Percentiles rank a stretch among this genome's conserved stretches.
These are phyloP conservation scores for Himalopsyche japonica DNA, from an alignment of 2,888 invertebrate genomes.

Conservation along the genomic window DNA sequence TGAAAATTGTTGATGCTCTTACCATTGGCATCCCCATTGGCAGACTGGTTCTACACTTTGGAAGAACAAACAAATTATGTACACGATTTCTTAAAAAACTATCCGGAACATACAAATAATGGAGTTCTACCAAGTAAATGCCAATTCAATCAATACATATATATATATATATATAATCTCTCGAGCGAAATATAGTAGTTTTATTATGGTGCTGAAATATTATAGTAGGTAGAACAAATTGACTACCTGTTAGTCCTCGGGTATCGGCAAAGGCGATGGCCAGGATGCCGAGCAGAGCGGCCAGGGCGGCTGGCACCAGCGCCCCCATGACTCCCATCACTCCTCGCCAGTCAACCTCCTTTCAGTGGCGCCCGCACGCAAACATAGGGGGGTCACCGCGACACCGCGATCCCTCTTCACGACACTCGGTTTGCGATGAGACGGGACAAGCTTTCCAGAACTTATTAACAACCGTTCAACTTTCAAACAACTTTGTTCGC, in stretches of 20 bases:
- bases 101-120: too few relatives aligned
- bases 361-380: background rate
- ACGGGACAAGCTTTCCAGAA: background rate
- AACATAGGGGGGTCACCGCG: background rate
- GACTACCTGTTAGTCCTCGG: constrained; percentile 32
- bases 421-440: background rate
- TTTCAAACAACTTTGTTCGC: background rate
- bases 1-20: too few relatives aligned
- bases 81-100: too few relatives aligned
- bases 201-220: too few relatives aligned
- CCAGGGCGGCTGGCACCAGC: constrained; percentile 13
- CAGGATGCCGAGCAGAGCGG: constrained; percentile 16
- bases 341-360: constrained; percentile 12
- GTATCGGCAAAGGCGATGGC: constrained; percentile 26
- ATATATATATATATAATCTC: too few relatives aligned
- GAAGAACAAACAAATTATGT: too few relatives aligned
- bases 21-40: too few relatives aligned
- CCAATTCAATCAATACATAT: too few relatives aligned
- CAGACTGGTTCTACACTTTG: too few relatives aligned
- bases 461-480: background rate
- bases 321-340: constrained; percentile 17
- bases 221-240: background rate
- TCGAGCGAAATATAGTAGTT: background rate
- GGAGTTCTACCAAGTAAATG: too few relatives aligned
- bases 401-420: background rate